These are phyloP conservation scores for Burhinus oedicnemus DNA, from an alignment of 2,113 vertebrate genomes.

Conservation along the genomic window DNA sequence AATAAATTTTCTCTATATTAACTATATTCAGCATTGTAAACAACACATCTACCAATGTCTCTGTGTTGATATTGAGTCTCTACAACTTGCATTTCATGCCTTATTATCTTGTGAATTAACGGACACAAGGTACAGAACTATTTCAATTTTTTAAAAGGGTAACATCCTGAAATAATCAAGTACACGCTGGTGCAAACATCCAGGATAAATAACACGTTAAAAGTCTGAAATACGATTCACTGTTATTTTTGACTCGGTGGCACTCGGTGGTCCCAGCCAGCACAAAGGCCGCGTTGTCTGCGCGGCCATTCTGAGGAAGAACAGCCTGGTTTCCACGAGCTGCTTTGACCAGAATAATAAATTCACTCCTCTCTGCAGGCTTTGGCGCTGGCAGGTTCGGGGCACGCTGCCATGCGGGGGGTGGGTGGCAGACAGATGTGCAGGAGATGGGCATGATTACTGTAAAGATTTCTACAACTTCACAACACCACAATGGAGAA, in stretches of 20 bases:
- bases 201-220: fast-evolving
- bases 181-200: fast-evolving
- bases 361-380: background rate
- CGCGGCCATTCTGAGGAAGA: fast-evolving
- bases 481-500: fast-evolving
- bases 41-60: background rate
- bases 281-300: background rate
- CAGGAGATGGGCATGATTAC: fast-evolving
- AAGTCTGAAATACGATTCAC: fast-evolving
- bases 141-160: background rate
- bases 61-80: background rate
- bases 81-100: background rate
- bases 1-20: background rate
- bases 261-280: fast-evolving
- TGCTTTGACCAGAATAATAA: background rate
- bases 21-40: background rate
- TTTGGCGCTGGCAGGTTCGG: background rate
- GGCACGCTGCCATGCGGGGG: fast-evolving
- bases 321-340: background rate
- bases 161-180: background rate
- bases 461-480: background rate
- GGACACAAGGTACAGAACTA: background rate
- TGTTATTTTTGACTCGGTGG: background rate
- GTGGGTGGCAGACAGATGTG: fast-evolving
- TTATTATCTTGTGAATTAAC: background rate